Evolutionary conservation across 2,113 vertebrate species (phyloP).

Genomic region (Tetrao urogallus): DNA sequence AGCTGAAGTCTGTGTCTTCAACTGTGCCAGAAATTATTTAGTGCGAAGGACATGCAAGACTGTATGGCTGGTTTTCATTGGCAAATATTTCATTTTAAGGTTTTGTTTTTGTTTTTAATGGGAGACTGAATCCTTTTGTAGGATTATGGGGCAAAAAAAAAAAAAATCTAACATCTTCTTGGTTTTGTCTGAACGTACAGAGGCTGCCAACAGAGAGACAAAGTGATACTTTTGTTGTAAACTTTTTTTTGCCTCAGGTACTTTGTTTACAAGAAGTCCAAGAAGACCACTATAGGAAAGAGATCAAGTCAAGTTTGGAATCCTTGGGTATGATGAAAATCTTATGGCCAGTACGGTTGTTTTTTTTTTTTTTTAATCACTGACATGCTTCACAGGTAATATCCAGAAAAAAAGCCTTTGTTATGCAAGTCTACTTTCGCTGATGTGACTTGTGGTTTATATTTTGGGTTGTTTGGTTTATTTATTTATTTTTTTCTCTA

Average conservation of each 20-base stretch:
- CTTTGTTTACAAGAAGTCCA: constrained; percentile 98
- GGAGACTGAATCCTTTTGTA: neutral
- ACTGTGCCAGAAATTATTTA: neutral
- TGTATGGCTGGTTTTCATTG: neutral
- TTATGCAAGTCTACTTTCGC: neutral
- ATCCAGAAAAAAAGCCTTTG: neutral
- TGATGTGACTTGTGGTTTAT: neutral
- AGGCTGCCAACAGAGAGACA: neutral
- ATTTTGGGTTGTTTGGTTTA: neutral
- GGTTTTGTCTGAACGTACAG: neutral
- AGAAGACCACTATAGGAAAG: constrained; percentile 89
- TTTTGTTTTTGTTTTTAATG: neutral
- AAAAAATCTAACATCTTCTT: neutral
- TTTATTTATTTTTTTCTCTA: neutral
- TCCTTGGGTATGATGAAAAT: constrained; percentile 80
- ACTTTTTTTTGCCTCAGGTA: constrained; percentile 78
- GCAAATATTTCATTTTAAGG: neutral
- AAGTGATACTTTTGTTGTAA: neutral
- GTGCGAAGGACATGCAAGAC: neutral
- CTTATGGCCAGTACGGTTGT: neutral
- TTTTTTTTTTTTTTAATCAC: neutral
- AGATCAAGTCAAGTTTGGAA: constrained; percentile 91
- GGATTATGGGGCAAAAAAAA: neutral
- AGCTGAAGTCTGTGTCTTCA: neutral
- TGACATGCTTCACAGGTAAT: neutral